Conservation (phyloP, 1,140 invertebrate species). For the Cataglyphis hispanica region DNA sequence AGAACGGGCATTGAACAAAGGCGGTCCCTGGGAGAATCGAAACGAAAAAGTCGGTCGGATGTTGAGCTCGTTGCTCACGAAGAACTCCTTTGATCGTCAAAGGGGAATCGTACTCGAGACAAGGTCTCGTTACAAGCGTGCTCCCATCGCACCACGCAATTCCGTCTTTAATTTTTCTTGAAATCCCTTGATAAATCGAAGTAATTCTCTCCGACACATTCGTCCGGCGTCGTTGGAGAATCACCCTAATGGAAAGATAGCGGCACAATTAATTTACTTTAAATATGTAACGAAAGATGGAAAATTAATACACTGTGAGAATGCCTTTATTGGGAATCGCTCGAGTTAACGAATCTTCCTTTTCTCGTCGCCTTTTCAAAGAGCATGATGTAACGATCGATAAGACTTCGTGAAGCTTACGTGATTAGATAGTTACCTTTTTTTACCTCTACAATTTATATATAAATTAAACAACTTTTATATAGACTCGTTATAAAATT, state of each 20-base stretch:
- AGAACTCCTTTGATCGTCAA: slow-evolving; percentile 54
- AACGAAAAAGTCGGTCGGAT: slow-evolving; percentile 35
- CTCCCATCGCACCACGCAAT: slow-evolving; percentile 10
- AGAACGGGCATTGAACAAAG: slow-evolving; percentile 60
- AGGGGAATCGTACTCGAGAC: slow-evolving; percentile 47
- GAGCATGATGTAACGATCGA: slow-evolving; percentile 16
- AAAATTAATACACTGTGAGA: slow-evolving; percentile 41
- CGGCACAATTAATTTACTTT: slow-evolving; percentile 60
- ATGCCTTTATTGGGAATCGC: slow-evolving; percentile 44
- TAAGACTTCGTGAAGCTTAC: not conserved
- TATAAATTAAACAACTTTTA: not conserved
- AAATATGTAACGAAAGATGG: slow-evolving; percentile 45
- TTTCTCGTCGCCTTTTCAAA: slow-evolving; percentile 7
- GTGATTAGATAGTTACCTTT: not conserved
- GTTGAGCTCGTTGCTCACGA: slow-evolving; percentile 51
- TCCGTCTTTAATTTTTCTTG: slow-evolving; percentile 52
- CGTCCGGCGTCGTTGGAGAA: slow-evolving; percentile 12
- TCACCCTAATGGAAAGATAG: slow-evolving; percentile 19
- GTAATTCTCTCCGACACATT: slow-evolving; percentile 52
- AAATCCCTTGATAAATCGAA: slow-evolving; percentile 56
- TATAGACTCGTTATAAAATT: not conserved
- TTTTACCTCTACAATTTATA: not conserved
- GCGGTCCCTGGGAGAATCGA: slow-evolving; percentile 15
- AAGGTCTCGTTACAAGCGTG: slow-evolving; percentile 65
- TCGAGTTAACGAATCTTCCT: slow-evolving; percentile 45